Conservation (phyloP, 2,113 vertebrate genomes). For the Gavialis gangeticus region DNA sequence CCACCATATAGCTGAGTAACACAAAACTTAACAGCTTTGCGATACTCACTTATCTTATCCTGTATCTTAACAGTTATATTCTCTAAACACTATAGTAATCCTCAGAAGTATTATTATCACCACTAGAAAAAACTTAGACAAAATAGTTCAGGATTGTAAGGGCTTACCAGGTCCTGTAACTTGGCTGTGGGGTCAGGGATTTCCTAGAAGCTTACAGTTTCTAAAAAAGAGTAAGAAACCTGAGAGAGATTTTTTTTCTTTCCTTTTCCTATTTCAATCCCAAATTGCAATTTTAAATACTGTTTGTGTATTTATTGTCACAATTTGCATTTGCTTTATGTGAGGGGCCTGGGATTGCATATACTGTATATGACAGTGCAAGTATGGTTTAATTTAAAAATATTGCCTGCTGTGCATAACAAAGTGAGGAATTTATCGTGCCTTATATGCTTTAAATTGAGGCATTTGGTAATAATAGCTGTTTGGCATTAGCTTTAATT, state of each 20-base stretch:
- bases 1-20: not conserved
- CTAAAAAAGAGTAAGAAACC: not conserved
- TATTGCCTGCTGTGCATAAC: not conserved
- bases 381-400: not conserved
- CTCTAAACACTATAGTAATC: not conserved
- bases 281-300: not conserved
- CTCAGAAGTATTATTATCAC: not conserved
- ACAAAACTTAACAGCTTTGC: too few species aligned
- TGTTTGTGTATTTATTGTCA: not conserved
- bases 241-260: not conserved
- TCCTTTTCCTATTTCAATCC: not conserved
- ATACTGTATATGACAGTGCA: not conserved
- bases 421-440: not conserved
- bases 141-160: not conserved
- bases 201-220: not conserved
- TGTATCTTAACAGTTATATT: not conserved
- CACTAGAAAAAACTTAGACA: not conserved
- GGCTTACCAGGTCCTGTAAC: not conserved
- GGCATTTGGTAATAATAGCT: not conserved
- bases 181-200: not conserved
- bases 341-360: not conserved
- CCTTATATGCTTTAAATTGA: not conserved
- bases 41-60: too few species aligned
- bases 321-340: not conserved
- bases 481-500: conserved; percentile 4